Evolutionary conservation across 2,797 vertebrate genomes (phyloP), one percentile per base, ranked within the genome.

Genomic region (Coranthus polyacanthus): DNA sequence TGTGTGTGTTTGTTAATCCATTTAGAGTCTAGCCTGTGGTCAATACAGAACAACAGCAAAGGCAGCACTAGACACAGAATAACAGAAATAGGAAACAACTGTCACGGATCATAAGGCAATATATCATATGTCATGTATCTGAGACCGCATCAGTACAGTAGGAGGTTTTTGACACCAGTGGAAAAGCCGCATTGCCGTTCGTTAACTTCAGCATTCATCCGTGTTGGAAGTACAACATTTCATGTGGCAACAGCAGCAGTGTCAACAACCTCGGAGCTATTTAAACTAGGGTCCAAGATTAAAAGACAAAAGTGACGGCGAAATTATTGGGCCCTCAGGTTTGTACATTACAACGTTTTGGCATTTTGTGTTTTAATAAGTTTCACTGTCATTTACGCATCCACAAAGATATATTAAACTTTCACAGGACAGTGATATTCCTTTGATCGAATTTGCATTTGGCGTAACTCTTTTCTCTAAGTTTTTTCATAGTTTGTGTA

Each of bases 341-440:
- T 50, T 76, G 71, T 45, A 20, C 44, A 26, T 5, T 37, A 34
- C 78, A 60, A 78, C 69, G 66, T 81, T 76, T 71, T 84, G 84
- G 47, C 79, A 83, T 87, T 90, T 88, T 71, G 49, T 42, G 45
- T 71, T 41, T n/a, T 87, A 85, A 93, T 92, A 78, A 87, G 81
- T 89, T 89, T 86, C 70, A 49, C 63, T 67, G 75, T 88, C 59
- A 85, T 83, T 83, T 76, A 45, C 68, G 65, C 49, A 86, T 59
- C 74, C 62, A 51, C 72, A 71, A 60, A 72, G 60, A 83, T 75
- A 75, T 81, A 83, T 88, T 87, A 58, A 70, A 90, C 85, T 77
- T 44, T 68, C 50, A 78, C 61, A 81, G 65, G 22, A 53, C 10
- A 1, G 67, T 55, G 78, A 84, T 82, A 77, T 72, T 65, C 55